Evolutionary conservation across 1,140 invertebrate genomes (phyloP), one percentile per base, ranked within the genome.

Genomic region (Lordiphosa mommai): DNA sequence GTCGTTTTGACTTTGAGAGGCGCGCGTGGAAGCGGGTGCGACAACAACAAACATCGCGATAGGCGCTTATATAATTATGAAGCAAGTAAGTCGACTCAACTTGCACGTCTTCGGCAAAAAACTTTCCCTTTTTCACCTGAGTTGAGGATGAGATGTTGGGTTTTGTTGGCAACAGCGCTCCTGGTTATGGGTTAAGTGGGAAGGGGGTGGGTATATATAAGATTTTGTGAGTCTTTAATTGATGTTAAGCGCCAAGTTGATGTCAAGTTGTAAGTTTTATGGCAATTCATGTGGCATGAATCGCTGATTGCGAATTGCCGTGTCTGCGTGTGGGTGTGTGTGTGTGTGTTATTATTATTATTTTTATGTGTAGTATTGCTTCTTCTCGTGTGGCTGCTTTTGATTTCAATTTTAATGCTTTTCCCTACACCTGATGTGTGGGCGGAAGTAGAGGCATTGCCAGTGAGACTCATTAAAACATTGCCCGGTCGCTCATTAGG

Each of bases 201-300:
- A 53, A 60, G 23, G 23, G 23, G n/a, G n/a, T n/a, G n/a, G n/a
- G n/a, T n/a, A n/a, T 67, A 55, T 73, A 76, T 82, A 76, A 76
- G 67, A 58, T 82, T 67, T 72, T 76, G 77, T 84, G 72, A 55
- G 56, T 61, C 76, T 84, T 72, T 84, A 82, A 84, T 82, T 82
- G 76, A 67, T 76, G 76, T 76, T 82, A 76, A 74, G 70, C 70
- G 67, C 44, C 61, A 33, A 58, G 68, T 69, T 72, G 53, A 61
- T 41, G 65, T 61, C 60, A 49, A 82, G 46, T 61, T 74, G 65
- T 41, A 53, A 67, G 41, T 67, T 46, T 47, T 47, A 47, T 47
- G 23, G 44, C 44, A 43, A 43, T 43, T 43, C 40, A 43, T 23
- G 27, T 47, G 23, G 23, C 27, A 44, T 44, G 23, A 44, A 44